A percentile compares a stretch with the other conserved stretches of the same genome.
Conservation (phyloP, 2,797 vertebrate species). For the Kryptolebias ocellatus region DNA sequence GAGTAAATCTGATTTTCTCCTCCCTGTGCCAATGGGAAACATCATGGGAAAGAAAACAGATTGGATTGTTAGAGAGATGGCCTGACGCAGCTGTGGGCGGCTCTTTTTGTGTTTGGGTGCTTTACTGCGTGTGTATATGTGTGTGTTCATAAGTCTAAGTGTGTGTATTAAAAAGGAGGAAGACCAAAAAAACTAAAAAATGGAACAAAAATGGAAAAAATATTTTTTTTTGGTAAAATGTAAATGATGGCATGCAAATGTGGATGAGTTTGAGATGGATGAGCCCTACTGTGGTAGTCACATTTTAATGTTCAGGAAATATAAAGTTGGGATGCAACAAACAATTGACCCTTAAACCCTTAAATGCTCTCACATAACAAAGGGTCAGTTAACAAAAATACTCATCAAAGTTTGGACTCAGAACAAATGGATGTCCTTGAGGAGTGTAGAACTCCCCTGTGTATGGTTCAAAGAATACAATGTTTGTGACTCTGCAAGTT, state of each 20-base stretch:
- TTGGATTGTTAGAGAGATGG: conserved; percentile 81
- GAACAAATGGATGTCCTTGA: conserved; percentile 55
- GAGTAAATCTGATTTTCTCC: conserved; percentile 83
- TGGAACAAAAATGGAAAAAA: conserved; percentile 36
- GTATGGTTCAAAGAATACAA: too few species aligned
- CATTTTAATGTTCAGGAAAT: conserved; percentile 67
- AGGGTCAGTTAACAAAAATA: conserved; percentile 70
- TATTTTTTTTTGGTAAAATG: conserved; percentile 38
- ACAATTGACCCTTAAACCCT: conserved; percentile 51
- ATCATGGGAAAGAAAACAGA: conserved; percentile 85
- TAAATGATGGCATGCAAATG: conserved; percentile 37
- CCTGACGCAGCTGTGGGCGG: conserved; percentile 81
- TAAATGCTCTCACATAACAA: conserved; percentile 56
- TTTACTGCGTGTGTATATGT: conserved; percentile 40
- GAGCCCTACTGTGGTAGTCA: conserved; percentile 33
- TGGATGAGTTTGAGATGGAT: conserved; percentile 60
- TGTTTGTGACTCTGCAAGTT: conserved; percentile 19
- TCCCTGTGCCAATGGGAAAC: conserved; percentile 82
- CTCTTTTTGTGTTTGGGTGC: conserved; percentile 70
- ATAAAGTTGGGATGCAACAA: conserved; percentile 46
- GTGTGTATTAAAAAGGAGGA: conserved; percentile 29
- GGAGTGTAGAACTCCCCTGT: too few species aligned
- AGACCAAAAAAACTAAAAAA: conserved; percentile 28
- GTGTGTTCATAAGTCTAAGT: conserved; percentile 31
- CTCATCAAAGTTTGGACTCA: conserved; percentile 65